A percentile compares a stretch with the other conserved stretches of the same genome.
Conservation (phyloP, 2,797 vertebrate species). For the Schizothorax lantsangensis region DNA sequence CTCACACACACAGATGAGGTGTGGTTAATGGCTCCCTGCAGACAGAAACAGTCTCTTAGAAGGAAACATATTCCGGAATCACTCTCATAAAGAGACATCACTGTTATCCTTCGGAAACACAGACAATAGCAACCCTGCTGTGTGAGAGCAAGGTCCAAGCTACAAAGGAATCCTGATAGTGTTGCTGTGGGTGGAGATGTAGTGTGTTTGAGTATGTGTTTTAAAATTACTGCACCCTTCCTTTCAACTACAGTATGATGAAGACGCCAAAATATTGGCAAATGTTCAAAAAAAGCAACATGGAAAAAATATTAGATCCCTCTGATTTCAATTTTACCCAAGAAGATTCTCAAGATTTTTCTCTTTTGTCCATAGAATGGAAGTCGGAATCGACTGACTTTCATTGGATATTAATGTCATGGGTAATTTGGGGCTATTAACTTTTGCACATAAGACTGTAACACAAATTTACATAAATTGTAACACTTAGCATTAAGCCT, state of each 20-base stretch:
- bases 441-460: too few species aligned
- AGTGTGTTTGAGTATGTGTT: background rate
- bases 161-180: constrained; percentile 46
- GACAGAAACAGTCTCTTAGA: constrained; percentile 62
- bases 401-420: too few species aligned
- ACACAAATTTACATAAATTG: too few species aligned
- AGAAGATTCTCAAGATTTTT: too few species aligned
- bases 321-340: too few species aligned
- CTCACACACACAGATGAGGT: constrained; percentile 11
- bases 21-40: constrained; percentile 22
- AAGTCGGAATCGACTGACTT: too few species aligned
- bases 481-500: too few species aligned
- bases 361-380: too few species aligned
- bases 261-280: background rate
- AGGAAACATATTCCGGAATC: constrained; percentile 60
- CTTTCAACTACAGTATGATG: constrained; percentile 2
- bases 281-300: background rate
- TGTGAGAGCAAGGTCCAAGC: constrained; percentile 51
- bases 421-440: too few species aligned
- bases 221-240: background rate
- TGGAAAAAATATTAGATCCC: background rate
- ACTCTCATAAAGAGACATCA: constrained; percentile 54
- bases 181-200: constrained; percentile 13
- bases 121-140: constrained; percentile 61
- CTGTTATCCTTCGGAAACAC: constrained; percentile 68